Evolutionary conservation across 2,113 vertebrate species (phyloP).

Genomic region (Onychostruthus taczanowskii): DNA sequence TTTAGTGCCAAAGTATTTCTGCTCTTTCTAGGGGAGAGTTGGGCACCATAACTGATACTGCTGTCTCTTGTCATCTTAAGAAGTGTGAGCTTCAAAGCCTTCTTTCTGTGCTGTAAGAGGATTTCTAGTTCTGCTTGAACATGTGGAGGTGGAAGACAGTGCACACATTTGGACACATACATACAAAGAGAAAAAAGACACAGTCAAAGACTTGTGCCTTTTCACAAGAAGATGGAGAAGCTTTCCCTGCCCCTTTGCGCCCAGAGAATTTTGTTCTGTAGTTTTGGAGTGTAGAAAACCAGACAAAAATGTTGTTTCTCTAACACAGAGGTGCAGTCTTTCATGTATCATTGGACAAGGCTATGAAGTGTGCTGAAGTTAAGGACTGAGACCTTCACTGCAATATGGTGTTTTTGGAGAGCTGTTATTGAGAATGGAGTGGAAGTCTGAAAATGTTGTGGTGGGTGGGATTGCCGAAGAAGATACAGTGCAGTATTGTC

Average conservation of each 20-base stretch:
- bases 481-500: not conserved
- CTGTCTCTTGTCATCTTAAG: not conserved
- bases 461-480: not conserved
- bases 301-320: not conserved
- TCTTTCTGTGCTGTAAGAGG: not conserved
- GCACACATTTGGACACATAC: fast-evolving
- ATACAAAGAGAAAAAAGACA: not conserved
- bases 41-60: not conserved
- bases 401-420: not conserved
- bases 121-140: not conserved
- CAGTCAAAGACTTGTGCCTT: not conserved
- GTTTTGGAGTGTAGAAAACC: not conserved
- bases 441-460: not conserved
- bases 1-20: not conserved
- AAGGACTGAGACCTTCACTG: not conserved
- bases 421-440: not conserved
- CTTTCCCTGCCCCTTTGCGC: not conserved
- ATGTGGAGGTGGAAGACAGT: not conserved
- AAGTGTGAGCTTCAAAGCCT: not conserved
- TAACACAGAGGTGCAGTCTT: not conserved
- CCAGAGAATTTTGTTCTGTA: not conserved
- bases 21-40: not conserved
- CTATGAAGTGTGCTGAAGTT: not conserved
- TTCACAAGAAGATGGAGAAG: not conserved
- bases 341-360: not conserved